Evolutionary conservation across 92 coral and sea anemone genomes (phyloP).

Genomic region (Metridium senile): DNA sequence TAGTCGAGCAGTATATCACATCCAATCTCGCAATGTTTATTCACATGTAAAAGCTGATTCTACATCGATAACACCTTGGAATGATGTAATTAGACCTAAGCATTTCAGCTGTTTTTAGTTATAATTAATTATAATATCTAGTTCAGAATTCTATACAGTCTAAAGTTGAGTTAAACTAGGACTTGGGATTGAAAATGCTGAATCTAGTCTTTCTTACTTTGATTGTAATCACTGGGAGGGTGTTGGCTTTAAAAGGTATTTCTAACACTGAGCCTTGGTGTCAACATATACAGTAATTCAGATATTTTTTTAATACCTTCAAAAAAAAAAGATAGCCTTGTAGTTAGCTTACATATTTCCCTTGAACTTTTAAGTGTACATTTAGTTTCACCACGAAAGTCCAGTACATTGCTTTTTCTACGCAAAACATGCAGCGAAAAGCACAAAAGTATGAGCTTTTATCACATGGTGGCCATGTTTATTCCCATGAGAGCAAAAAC

Average conservation of each 20-base stretch:
- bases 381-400: too few species aligned
- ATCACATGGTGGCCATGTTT: too few species aligned
- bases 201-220: background rate
- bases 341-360: too few species aligned
- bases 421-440: too few species aligned
- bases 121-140: background rate
- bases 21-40: background rate
- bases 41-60: slow-evolving; percentile 12
- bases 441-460: too few species aligned
- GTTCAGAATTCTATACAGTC: background rate
- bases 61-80: background rate
- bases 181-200: background rate
- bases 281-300: background rate
- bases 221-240: background rate
- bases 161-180: background rate
- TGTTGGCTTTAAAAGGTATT: background rate
- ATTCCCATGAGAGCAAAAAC: too few species aligned
- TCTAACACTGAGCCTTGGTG: background rate
- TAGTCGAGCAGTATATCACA: background rate
- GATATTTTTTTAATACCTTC: too few species aligned
- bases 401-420: too few species aligned
- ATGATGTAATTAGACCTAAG: background rate
- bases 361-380: too few species aligned
- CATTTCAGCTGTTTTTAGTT: background rate
- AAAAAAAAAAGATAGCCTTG: too few species aligned